Evolutionary conservation across 2,797 vertebrate genomes (phyloP).

Genomic region (Astyanax mexicanus): DNA sequence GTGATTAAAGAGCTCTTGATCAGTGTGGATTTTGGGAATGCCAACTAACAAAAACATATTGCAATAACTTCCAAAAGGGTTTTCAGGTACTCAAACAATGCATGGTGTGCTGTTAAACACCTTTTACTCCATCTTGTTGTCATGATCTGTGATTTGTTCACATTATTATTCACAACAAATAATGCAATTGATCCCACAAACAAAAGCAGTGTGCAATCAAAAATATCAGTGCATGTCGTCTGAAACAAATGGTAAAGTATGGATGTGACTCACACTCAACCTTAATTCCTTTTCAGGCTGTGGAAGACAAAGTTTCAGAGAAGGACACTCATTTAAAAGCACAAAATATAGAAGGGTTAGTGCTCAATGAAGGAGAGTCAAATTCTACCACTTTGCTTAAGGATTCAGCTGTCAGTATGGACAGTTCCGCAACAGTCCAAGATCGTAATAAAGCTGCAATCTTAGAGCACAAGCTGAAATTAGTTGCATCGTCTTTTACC

Average conservation of each 20-base stretch:
- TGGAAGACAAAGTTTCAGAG: conserved; percentile 53
- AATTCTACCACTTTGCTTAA: conserved; percentile 38
- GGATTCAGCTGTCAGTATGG: conserved; percentile 22
- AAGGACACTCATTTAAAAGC: conserved; percentile 55
- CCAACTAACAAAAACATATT: conserved; percentile 48
- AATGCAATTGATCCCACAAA: neutral
- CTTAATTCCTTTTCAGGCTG: conserved; percentile 71
- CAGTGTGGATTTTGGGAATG: conserved; percentile 36
- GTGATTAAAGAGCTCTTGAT: conserved; percentile 20
- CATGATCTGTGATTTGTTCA: neutral
- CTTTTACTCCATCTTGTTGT: conserved; percentile 1
- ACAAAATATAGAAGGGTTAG: conserved; percentile 44
- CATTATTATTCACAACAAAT: neutral
- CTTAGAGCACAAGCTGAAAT: conserved; percentile 43
- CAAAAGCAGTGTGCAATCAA: neutral
- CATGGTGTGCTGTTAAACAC: conserved; percentile 43
- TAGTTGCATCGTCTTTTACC: neutral
- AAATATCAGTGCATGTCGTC: conserved; percentile 12
- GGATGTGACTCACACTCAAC: conserved; percentile 17
- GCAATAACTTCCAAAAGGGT: neutral
- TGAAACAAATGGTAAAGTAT: neutral
- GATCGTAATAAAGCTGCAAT: conserved; percentile 13
- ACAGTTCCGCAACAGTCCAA: conserved; percentile 19
- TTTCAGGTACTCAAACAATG: conserved; percentile 30
- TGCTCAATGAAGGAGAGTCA: conserved; percentile 18